phyloP scores from a whole-genome alignment of 2,113 vertebrate species.

The Sturnus vulgaris region DNA sequence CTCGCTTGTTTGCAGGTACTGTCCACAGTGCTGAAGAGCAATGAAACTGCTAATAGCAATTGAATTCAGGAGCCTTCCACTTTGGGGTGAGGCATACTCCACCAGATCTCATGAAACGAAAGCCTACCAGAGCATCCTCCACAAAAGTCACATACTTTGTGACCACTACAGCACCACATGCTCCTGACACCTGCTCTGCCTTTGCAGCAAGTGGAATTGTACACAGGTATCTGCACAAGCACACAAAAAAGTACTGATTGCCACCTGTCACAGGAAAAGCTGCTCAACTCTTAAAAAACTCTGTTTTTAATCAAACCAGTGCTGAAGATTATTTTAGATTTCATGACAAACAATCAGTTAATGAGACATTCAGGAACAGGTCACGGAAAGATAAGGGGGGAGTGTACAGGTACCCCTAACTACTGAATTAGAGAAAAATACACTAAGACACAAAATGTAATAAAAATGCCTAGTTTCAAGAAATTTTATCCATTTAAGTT shows the following conservation, averaged over 20 bases:
- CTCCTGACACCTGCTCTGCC: neutral
- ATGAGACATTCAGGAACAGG: neutral
- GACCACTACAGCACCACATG: rapidly evolving
- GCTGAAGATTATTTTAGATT: neutral
- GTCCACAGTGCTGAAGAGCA: neutral
- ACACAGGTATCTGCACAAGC: neutral
- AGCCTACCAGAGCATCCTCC: neutral
- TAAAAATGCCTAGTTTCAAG: neutral
- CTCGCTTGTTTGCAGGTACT: neutral
- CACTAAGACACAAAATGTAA: neutral
- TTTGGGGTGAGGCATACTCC: neutral
- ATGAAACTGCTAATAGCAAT: neutral
- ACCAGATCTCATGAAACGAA: neutral
- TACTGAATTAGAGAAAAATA: neutral
- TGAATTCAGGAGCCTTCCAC: neutral
- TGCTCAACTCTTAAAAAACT: neutral
- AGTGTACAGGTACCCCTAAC: neutral
- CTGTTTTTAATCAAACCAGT: neutral
- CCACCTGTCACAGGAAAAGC: neutral
- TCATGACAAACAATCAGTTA: neutral
- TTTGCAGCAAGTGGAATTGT: neutral
- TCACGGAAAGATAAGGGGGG: neutral
- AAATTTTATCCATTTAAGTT: neutral
- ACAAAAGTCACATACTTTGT: neutral
- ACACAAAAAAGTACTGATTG: neutral